Base-by-base conservation (phyloP, 1,140 invertebrate genomes). In the Hylyphantes graminicola region DNA sequence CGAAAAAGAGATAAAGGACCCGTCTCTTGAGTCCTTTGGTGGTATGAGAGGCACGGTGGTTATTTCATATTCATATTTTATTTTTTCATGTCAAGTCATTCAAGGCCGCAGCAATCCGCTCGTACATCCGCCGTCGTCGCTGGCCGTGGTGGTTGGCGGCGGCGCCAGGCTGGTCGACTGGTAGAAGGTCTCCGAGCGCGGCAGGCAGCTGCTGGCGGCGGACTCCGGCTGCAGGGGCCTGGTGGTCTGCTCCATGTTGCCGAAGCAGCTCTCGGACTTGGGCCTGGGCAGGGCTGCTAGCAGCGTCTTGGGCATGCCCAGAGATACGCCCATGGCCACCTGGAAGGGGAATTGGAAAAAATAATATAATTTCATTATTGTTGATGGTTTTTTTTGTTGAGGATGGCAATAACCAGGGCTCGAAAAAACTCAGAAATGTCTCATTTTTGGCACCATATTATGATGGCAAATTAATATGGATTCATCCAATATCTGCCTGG, bases 91-190 rank as follows among this genome's bases (percentile, higher is more conserved):
- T 35, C 35, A 1, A 54, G 35, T 35, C 5, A 35, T 35, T 35
- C 35, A n/a, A 35, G 35, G 35, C 35, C 64, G 64, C 51, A 48
- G 48, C 51, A 51, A 35, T 35, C 35, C 35, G 5, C 35, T 35
- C 35, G 35, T 35, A 35, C 35, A 35, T 17, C 75, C 82, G 77
- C 19, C 73, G 72, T 19, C 74, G 63, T 17, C 68, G 63, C 64
- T 76, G 85, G 55, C 51, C 51, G 61, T 17, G 19, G 63, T 21
- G 51, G 87, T 90, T 86, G 85, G 88, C 86, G 87, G 73, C 87
- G 86, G 88, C 87, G 87, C 85, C 15, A 73, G 54, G 48, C 63
- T 79, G 15, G 79, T 73, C 15, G 85, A 86, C 67, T 84, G 80
- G 68, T 84, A 86, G 21, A 86, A 86, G 7, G 85, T 86, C 67